A percentile compares a stretch with the other conserved stretches of the same genome.
These are phyloP conservation scores for Pristionchus arcanus DNA, from an alignment of 2,888 invertebrate species.

Conservation along the genomic window DNA sequence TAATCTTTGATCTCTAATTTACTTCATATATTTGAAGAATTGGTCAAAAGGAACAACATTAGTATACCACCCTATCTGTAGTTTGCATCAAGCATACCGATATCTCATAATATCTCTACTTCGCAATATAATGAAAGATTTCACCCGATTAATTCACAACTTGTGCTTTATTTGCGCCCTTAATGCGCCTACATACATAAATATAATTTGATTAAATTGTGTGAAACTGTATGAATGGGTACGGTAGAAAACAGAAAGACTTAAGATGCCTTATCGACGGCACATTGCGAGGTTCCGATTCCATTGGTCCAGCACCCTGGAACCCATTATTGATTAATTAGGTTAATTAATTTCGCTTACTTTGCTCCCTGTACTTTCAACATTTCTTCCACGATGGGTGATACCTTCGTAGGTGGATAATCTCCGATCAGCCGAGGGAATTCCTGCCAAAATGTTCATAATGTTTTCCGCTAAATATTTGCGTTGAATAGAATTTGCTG, in stretches of 20 bases:
- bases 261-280: neutral
- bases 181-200: neutral
- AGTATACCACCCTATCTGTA: no score
- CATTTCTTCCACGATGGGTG: neutral
- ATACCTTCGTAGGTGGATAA: neutral
- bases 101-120: neutral
- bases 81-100: no score
- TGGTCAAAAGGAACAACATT: no score
- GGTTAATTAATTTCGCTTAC: neutral
- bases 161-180: slow-evolving; percentile 1
- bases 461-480: no score
- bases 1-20: no score
- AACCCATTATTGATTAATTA: neutral
- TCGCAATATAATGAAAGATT: neutral
- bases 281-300: neutral
- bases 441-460: neutral
- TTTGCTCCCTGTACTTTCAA: neutral
- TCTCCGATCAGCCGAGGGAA: neutral
- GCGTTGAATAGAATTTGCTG: no score
- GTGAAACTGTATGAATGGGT: neutral
- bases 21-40: no score
- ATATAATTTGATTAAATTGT: neutral
- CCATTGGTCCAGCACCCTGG: neutral
- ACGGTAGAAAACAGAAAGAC: neutral
- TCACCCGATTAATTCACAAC: neutral